Evolutionary conservation across 2,888 invertebrate genomes (phyloP), one percentile per base, ranked within the genome.

Genomic region (Glaucopsyche alexis): DNA sequence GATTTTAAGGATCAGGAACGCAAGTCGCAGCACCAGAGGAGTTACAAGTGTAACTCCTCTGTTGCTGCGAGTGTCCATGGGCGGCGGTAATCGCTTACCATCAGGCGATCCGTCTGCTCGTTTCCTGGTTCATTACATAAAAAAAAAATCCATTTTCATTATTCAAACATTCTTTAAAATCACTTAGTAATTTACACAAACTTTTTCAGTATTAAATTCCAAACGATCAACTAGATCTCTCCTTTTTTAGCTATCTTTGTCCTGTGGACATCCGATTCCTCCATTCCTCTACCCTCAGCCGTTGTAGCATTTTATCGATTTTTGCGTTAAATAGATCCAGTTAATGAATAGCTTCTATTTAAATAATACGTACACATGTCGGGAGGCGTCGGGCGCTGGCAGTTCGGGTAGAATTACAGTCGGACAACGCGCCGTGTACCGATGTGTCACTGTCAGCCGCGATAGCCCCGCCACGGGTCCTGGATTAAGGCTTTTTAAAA

Each of bases 371-470:
- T 87, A 83, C 80, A 80, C 80, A 81, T 80, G 47, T 69, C 19
- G 69, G 69, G 69, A 45, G 69, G 45, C 75, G 78, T 76, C 76
- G 73, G 74, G 76, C 83, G 83, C 80, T 80, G 81, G 60, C 64
- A 65, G 65, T 82, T 79, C 81, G 90, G 89, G 88, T 92, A 87
- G 91, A 91, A 91, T 91, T 91, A 92, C 90, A 92, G 85, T 87
- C 82, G 87, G 90, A 90, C 90, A 85, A 86, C 87, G 87, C 77
- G 84, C 86, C 92, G 80, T 93, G 93, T 93, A 93, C 88, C 92
- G 87, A 93, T 93, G 92, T 91, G 93, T 93, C 93, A 93, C 90
- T 93, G 93, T 93, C 93, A 93, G 81, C 80, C 87, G 85, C 86
- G 72, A 72, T 72, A 86, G 88, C 82, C 84, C 83, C 83, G 83